Percentiles rank a stretch among this genome's conserved stretches.
Conservation (phyloP, 2,113 vertebrate species). For the Drymodes brunneopygia region DNA sequence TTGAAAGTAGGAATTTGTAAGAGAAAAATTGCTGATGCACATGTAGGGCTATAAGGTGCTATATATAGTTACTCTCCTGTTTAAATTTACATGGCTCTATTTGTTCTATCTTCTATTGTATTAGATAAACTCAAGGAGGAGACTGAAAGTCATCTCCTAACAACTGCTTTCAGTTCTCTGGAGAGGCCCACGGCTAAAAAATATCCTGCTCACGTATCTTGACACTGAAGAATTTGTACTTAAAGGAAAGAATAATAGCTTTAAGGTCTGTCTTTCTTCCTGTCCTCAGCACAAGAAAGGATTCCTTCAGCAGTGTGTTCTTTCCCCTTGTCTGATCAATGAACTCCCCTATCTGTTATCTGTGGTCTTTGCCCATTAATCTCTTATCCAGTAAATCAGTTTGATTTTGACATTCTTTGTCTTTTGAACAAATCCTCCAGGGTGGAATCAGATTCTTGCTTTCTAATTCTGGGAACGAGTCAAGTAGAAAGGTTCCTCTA, state of each 20-base stretch:
- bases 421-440: conserved; percentile 7
- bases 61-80: neutral
- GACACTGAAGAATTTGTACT: neutral
- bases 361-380: neutral
- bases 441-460: neutral
- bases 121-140: neutral
- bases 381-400: neutral
- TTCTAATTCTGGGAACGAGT: conserved; percentile 1
- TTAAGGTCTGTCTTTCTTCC: neutral
- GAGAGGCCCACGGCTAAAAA: neutral
- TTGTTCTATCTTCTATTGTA: neutral
- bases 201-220: neutral
- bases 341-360: neutral
- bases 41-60: neutral
- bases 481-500: neutral
- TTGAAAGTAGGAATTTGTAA: neutral
- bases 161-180: neutral
- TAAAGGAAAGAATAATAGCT: conserved; percentile 8
- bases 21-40: neutral
- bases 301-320: neutral
- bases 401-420: conserved; percentile 29
- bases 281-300: neutral
- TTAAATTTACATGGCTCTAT: neutral
- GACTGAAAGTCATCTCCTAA: neutral
- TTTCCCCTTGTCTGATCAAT: neutral